Base-by-base conservation (phyloP, 2,888 invertebrate species). In the Lochmaea crataegi region DNA sequence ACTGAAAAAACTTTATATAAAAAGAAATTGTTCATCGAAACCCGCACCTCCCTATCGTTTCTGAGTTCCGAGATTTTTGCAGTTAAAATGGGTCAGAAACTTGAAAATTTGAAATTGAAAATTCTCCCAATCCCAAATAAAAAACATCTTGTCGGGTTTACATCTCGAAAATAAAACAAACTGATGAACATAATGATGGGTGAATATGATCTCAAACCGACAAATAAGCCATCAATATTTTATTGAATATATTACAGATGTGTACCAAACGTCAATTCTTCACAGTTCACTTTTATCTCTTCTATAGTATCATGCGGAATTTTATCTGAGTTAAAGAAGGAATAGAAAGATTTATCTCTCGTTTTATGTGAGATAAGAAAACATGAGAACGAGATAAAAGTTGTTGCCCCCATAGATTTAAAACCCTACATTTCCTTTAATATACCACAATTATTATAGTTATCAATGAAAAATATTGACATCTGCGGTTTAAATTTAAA, bases 361-460 rank as follows among this genome's bases (percentile, higher is more conserved):
- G 7, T 53, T 12, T 12, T 45, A 45, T 12, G 14, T 45, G 14
- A 53, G 53, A 53, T 53, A 53, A 53, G 53, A 16, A 53, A 53
- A 53, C 18, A 53, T 53, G 53, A 53, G 53, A 53, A 53, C 53
- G 16, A 53, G 53, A 53, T 53, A 9, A 16, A 53, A 16, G 9
- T 45, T 14, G 45, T 45, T 45, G 14, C 45, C 5, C 45, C 14
- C 32, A 38, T 38, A 38, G 7, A 38, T 38, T 38, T 7, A 38
- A 45, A 45, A 45, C 45, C 45, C 45, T 14, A 45, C 45, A 10
- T 16, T 53, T 53, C 53, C 53, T 53, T 53, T 53, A 16, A 53
- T 18, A 16, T 53, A 53, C 53, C 53, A 53, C 53, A 53, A 53
- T 53, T 53, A 53, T 53, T 53, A 10, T 53, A 53, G 16, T 53